phyloP scores from a whole-genome alignment of 2,888 invertebrate genomes.

The Cryptocheilus praepositus region DNA sequence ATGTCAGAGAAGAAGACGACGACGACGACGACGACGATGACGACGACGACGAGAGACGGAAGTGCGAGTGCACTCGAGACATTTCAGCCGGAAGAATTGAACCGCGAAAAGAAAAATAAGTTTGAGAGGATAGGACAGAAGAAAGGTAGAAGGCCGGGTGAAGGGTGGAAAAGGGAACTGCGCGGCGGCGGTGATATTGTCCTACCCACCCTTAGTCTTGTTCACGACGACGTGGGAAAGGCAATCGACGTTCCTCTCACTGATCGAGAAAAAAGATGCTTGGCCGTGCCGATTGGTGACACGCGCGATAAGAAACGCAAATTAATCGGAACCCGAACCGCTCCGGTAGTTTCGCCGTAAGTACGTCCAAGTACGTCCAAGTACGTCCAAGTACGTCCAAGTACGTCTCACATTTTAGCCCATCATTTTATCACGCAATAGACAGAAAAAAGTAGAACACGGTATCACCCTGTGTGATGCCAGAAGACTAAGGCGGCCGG shows the following conservation, averaged over 20 bases:
- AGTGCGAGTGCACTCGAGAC: too few species aligned
- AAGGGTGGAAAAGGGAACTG: conserved; percentile 55
- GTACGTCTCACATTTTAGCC: too few species aligned
- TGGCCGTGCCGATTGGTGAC: conserved; percentile 71
- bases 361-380: conserved; percentile 16
- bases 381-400: too few species aligned
- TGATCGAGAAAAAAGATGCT: conserved; percentile 71
- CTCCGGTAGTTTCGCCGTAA: conserved; percentile 54
- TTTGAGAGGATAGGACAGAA: conserved; percentile 20
- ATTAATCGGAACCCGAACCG: conserved; percentile 65
- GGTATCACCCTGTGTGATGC: not conserved
- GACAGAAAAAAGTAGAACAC: conserved; percentile 30
- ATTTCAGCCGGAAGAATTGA: too few species aligned
- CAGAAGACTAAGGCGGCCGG: conserved; percentile 26
- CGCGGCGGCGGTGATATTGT: not conserved
- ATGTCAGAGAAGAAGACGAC: conserved; percentile 46
- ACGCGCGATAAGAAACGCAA: conserved; percentile 69
- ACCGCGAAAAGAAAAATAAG: conserved; percentile 26
- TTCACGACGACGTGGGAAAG: conserved; percentile 38
- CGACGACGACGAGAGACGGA: too few species aligned
- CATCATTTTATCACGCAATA: conserved; percentile 51
- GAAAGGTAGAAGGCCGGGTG: conserved; percentile 15
- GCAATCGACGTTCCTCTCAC: conserved; percentile 58
- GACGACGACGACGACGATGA: conserved; percentile 24
- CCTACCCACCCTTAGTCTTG: conserved; percentile 18